phyloP scores from a whole-genome alignment of 2,797 vertebrate genomes.

The Hoplostethus mediterraneus region DNA sequence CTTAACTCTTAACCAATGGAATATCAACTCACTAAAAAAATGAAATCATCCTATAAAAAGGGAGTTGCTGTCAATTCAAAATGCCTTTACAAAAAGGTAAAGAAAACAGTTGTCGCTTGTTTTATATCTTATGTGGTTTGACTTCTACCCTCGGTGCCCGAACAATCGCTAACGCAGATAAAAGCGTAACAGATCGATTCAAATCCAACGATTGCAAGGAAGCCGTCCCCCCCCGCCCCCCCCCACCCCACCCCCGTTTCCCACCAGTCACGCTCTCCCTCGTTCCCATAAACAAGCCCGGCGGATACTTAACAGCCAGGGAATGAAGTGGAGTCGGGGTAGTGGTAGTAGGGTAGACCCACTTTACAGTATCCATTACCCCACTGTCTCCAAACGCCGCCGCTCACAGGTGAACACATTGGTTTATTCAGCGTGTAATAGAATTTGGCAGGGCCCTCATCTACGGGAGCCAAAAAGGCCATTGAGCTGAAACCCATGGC shows the following conservation, averaged over 20 bases:
- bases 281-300: slow-evolving; percentile 24
- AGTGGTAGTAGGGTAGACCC: slow-evolving; percentile 25
- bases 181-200: slow-evolving; percentile 23
- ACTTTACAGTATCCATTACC: slow-evolving; percentile 68
- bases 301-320: slow-evolving; percentile 28
- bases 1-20: no score
- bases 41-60: no score
- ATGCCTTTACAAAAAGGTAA: slow-evolving; percentile 7
- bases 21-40: no score
- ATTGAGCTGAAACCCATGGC: slow-evolving; percentile 59
- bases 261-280: slow-evolving; percentile 1
- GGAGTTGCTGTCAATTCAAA: neutral
- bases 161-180: slow-evolving; percentile 7
- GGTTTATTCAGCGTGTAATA: slow-evolving; percentile 74
- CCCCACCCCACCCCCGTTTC: no score
- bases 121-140: neutral
- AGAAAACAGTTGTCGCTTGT: neutral
- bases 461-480: slow-evolving; percentile 62
- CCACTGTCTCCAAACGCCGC: slow-evolving; percentile 54
- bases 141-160: neutral
- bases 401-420: slow-evolving; percentile 66
- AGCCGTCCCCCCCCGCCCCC: neutral
- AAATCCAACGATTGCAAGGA: neutral
- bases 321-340: slow-evolving; percentile 22
- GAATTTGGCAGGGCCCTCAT: slow-evolving; percentile 65